These are phyloP conservation scores for Neolamprologus devosi DNA, from an alignment of 2,113 vertebrate genomes.

Conservation along the genomic window DNA sequence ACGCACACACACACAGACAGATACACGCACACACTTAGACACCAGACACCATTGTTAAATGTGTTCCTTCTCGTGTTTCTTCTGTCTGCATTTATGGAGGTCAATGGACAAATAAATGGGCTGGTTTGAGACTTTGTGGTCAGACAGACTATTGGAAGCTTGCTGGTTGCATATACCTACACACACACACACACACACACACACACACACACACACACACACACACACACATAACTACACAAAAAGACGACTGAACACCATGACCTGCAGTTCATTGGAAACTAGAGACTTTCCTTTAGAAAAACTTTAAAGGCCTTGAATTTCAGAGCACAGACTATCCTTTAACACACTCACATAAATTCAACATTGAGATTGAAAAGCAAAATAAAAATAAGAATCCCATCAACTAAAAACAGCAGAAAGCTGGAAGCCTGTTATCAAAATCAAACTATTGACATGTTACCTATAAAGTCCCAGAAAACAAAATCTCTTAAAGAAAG, in stretches of 20 bases:
- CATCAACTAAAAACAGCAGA: not conserved
- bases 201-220: not conserved
- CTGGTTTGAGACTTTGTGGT: not conserved
- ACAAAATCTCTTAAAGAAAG: not conserved
- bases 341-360: not conserved
- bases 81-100: slow-evolving; percentile 24
- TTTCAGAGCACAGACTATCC: not conserved
- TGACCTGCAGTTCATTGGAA: not conserved
- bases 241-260: not conserved
- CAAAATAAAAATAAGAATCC: not conserved
- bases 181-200: not conserved
- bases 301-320: not conserved
- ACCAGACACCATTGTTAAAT: slow-evolving; percentile 52
- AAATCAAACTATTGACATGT: not conserved
- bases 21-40: slow-evolving; percentile 1
- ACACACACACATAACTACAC: not conserved
- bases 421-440: not conserved
- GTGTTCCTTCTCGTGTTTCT: not conserved
- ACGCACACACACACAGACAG: not conserved
- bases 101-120: slow-evolving; percentile 20
- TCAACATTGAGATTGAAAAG: not conserved
- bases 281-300: not conserved
- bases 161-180: not conserved
- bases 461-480: not conserved
- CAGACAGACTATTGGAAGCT: not conserved